Base-by-base conservation (phyloP, 2,113 vertebrate genomes). In the Scomber scombrus region DNA sequence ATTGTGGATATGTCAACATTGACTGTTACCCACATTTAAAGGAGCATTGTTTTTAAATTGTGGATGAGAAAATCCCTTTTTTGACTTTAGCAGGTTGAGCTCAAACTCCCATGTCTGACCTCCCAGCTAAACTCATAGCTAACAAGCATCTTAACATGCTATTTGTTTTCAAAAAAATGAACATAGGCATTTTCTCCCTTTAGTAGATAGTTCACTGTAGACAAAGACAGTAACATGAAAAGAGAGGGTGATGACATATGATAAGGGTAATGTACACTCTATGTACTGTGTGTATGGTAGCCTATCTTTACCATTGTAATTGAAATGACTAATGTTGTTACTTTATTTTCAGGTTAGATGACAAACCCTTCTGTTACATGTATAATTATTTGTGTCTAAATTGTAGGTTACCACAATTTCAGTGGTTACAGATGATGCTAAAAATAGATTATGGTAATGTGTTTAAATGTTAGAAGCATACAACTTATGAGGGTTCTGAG, bases 381-480 rank as follows among this genome's bases (percentile, higher is more conserved):
- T 40, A 40, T 40, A 40, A 8, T 40, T 40, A 40, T 40, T 40
- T 40, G 34, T 7, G 34, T 40, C 34, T 8, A 40, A 40, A 40
- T 40, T 40, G 5, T 40, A 40, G 34, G 34, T 40, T 55, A 29
- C 16, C 0, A 43, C 34, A 34, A n/a, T 66, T 62, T 75, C 50
- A 56, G 29, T 21, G 16, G 29, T 55, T 68, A 47, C 34, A 29
- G 11, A 72, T 23, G 47, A 52, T 9, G 2, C 3, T 46, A 16
- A 26, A 5, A 46, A 62, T 56, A 12, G 45, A 6, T 12, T 56
- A 18, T 72, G 5, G 23, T 56, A 57, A 58, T 67, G 62, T 60
- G 26, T 29, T 66, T 12, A 66, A 51, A 66, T 66, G 64, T 51
- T 61, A 51, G 54, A n/a, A 18, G 31, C 34, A 23, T 43, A 43